Evolutionary conservation across 2,888 invertebrate genomes (phyloP).

Genomic region (Tetanocera ferruginea): DNA sequence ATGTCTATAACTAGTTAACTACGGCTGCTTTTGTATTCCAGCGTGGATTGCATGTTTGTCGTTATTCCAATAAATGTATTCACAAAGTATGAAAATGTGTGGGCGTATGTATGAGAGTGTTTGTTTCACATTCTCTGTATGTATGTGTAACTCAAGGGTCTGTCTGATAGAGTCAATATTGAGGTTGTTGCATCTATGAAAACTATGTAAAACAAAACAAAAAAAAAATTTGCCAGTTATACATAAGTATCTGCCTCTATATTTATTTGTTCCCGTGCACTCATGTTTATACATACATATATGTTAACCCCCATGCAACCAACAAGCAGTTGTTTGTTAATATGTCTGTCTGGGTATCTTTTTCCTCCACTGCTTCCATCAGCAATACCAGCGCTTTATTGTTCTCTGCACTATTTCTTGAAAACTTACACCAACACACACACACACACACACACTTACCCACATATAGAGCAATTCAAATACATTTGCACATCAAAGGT

Average conservation of each 20-base stretch:
- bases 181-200: not conserved
- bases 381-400: too few relatives aligned
- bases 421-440: not conserved
- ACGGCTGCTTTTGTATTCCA: not conserved
- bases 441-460: not conserved
- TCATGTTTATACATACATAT: too few relatives aligned
- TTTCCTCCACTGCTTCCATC: too few relatives aligned
- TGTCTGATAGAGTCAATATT: slow-evolving; percentile 1
- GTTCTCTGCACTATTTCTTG: too few relatives aligned
- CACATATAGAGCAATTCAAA: not conserved
- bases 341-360: too few relatives aligned
- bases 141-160: not conserved
- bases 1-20: too few relatives aligned
- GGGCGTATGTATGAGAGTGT: not conserved
- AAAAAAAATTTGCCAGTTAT: not conserved
- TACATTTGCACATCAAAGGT: slow-evolving; percentile 1
- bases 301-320: too few relatives aligned
- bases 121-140: not conserved
- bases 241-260: too few relatives aligned
- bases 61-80: not conserved
- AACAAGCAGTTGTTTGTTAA: too few relatives aligned
- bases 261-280: too few relatives aligned
- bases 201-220: not conserved
- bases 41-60: not conserved
- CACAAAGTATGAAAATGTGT: not conserved